Conservation (phyloP, 2,797 vertebrate genomes). For the Nasua narica region DNA sequence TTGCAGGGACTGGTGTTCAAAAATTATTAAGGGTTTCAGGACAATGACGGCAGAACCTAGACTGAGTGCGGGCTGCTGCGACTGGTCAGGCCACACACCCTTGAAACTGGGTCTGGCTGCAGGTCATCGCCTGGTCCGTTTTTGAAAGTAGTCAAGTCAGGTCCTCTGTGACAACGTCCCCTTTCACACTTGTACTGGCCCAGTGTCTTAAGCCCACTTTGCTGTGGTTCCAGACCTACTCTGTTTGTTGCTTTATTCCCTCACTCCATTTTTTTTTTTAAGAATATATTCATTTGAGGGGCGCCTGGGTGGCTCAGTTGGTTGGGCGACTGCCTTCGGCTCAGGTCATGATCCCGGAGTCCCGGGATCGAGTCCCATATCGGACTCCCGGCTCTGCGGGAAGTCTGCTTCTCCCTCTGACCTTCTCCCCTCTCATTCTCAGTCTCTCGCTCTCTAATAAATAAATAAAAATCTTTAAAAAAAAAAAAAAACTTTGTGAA, state of each 20-base stretch:
- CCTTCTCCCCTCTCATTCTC: no score
- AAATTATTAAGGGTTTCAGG: background rate
- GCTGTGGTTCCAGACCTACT: background rate
- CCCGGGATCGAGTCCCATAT: no score
- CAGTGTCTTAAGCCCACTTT: background rate
- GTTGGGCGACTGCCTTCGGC: no score
- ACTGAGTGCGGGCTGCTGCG: fast-evolving
- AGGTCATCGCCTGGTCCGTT: no score
- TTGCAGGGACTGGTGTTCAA: background rate
- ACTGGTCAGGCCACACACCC: background rate
- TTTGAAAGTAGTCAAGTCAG: background rate
- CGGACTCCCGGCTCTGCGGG: no score
- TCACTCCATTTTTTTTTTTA: background rate
- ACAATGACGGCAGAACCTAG: background rate
- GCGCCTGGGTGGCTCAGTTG: no score
- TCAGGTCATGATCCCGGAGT: no score
- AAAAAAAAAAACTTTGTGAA: no score
- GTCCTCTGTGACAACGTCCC: background rate
- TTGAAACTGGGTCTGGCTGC: fast-evolving
- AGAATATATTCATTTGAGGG: no score
- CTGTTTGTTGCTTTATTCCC: background rate
- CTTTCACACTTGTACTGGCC: background rate
- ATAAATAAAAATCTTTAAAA: no score
- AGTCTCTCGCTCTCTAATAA: no score
- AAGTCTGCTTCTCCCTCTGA: no score